These are phyloP conservation scores for Micrasema minimum DNA, from an alignment of 1,140 invertebrate species.

Conservation along the genomic window DNA sequence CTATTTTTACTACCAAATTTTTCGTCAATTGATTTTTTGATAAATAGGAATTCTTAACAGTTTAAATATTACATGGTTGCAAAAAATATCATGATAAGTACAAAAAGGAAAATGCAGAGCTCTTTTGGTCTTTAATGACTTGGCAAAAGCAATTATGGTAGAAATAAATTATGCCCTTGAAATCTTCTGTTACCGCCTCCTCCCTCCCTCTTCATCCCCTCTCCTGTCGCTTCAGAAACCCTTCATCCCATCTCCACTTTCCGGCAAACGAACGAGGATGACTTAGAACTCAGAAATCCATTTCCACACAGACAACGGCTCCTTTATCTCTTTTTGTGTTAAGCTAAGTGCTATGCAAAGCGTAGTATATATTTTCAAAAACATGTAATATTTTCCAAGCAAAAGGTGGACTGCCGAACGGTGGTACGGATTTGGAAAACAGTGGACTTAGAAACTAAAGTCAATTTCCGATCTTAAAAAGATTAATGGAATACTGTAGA, in stretches of 20 bases:
- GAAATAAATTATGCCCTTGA: conserved; percentile 21
- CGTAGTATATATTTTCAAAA: neutral
- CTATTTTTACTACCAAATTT: too few species aligned
- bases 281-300: neutral
- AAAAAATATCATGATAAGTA: neutral
- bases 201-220: neutral
- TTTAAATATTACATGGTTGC: too few species aligned
- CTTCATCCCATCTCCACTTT: neutral
- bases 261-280: conserved; percentile 5
- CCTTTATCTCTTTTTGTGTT: neutral
- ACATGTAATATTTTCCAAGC: too few species aligned
- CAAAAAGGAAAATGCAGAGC: too few species aligned
- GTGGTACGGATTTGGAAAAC: too few species aligned
- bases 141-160: conserved; percentile 16
- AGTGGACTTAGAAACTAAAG: too few species aligned
- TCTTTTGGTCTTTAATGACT: neutral
- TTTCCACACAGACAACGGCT: neutral
- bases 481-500: too few species aligned
- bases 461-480: too few species aligned
- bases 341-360: neutral
- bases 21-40: too few species aligned
- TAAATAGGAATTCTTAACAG: too few species aligned
- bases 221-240: neutral
- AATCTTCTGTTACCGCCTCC: neutral
- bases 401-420: too few species aligned